Conservation (phyloP, 2,888 invertebrate genomes). For the Pyrochroa serraticornis region DNA sequence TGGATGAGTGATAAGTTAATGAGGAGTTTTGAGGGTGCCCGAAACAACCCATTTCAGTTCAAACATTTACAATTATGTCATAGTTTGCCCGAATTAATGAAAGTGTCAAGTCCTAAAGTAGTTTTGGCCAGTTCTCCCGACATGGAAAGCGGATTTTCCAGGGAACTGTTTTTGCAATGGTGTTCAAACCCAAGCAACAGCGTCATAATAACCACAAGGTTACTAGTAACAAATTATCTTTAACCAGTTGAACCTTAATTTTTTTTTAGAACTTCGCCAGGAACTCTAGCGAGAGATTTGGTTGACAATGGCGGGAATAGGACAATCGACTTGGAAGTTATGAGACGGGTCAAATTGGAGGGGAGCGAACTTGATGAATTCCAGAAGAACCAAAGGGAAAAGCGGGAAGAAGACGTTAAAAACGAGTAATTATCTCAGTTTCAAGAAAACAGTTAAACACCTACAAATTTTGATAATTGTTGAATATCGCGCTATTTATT, state of each 20-base stretch:
- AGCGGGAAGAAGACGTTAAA: slow-evolving; percentile 41
- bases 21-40: slow-evolving; percentile 86
- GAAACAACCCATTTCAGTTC: slow-evolving; percentile 95
- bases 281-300: slow-evolving; percentile 79
- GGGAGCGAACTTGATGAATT: slow-evolving; percentile 80
- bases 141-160: slow-evolving; percentile 92
- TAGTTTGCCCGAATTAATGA: slow-evolving; percentile 81
- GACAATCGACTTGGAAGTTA: slow-evolving; percentile 73
- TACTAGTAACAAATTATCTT: slow-evolving; percentile 28
- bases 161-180: slow-evolving; percentile 95
- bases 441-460: too few relatives aligned
- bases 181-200: slow-evolving; percentile 90
- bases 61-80: slow-evolving; percentile 94
- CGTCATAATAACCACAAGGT: slow-evolving; percentile 89
- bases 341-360: slow-evolving; percentile 74
- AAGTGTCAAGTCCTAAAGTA: slow-evolving; percentile 91
- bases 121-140: slow-evolving; percentile 95
- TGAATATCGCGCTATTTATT: too few relatives aligned
- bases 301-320: slow-evolving; percentile 78
- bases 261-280: slow-evolving; percentile 72
- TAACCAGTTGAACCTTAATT: neutral
- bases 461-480: too few relatives aligned
- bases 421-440: too few relatives aligned
- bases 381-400: slow-evolving; percentile 69
- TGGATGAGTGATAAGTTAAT: slow-evolving; percentile 99